A percentile compares a stretch with the other conserved stretches of the same genome.
These are phyloP conservation scores for Camponotus fellah DNA, from an alignment of 2,888 invertebrate genomes.

Conservation along the genomic window DNA sequence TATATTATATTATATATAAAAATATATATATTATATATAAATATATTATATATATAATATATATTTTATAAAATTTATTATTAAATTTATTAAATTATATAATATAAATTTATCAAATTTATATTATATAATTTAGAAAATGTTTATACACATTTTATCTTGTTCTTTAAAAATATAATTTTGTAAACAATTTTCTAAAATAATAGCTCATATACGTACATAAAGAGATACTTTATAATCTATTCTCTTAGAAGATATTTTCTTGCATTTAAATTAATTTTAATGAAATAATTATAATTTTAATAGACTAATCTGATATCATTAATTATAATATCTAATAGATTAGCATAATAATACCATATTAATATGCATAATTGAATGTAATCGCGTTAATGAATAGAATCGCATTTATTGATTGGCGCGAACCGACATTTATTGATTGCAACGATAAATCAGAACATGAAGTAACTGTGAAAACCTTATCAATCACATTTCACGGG, in stretches of 20 bases:
- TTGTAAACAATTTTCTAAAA: neutral
- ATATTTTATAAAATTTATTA: too few species aligned
- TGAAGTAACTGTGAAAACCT: conserved; percentile 24
- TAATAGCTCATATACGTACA: neutral
- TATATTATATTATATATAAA: too few species aligned
- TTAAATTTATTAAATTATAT: too few species aligned
- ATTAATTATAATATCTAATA: conserved; percentile 1
- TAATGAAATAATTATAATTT: conserved; percentile 12
- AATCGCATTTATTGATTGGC: neutral
- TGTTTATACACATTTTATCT: neutral
- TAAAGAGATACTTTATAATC: neutral
- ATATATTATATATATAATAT: too few species aligned
- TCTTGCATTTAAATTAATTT: neutral
- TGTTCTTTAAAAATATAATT: neutral
- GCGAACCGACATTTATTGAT: conserved; percentile 37
- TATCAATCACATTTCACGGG: conserved; percentile 44
- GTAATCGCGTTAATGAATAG: conserved; percentile 2
- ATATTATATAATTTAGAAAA: neutral
- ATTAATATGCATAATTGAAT: conserved; percentile 3
- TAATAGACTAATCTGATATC: neutral
- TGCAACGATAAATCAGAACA: conserved; percentile 28
- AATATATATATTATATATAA: too few species aligned
- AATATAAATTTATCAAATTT: neutral
- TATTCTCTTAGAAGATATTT: neutral
- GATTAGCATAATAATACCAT: neutral